These are phyloP conservation scores for Drosophila watanabei DNA, from an alignment of 1,140 invertebrate genomes.

Conservation along the genomic window DNA sequence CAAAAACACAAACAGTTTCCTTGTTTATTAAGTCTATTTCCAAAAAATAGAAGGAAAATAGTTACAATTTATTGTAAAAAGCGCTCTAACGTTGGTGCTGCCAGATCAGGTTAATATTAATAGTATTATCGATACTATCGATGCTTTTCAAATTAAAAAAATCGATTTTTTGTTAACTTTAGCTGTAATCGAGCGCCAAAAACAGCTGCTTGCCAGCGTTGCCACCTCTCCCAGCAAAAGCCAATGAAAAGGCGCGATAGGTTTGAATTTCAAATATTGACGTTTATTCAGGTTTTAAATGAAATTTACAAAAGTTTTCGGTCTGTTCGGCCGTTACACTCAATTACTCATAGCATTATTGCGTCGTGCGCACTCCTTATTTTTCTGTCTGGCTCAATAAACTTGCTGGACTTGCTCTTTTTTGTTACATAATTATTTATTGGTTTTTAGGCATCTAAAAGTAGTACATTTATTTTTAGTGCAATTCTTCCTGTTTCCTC, in stretches of 20 bases:
- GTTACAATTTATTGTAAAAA: not conserved
- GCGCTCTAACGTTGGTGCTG: not conserved
- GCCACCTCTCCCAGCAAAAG: not conserved
- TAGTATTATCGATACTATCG: not conserved
- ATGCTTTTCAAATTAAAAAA: no score
- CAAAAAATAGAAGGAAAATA: not conserved
- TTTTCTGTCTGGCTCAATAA: slow-evolving; percentile 43
- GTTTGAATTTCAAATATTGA: slow-evolving; percentile 69
- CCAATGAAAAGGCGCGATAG: not conserved
- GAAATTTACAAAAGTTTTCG: slow-evolving; percentile 68
- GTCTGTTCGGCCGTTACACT: slow-evolving; percentile 36
- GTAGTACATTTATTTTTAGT: slow-evolving; percentile 78
- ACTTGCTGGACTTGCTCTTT: slow-evolving; percentile 50
- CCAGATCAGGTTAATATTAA: not conserved
- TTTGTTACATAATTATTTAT: slow-evolving; percentile 77
- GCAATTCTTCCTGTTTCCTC: slow-evolving; percentile 43
- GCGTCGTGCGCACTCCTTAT: not conserved
- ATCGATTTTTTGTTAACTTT: no score
- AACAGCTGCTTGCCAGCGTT: not conserved
- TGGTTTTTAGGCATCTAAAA: slow-evolving; percentile 77
- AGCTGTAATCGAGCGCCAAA: not conserved
- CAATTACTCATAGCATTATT: slow-evolving; percentile 39
- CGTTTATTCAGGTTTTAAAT: slow-evolving; percentile 72
- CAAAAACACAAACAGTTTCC: fast-evolving
- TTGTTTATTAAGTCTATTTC: not conserved